A percentile compares a stretch with the other conserved stretches of the same genome.
These are phyloP conservation scores for Blastobasis adustella DNA, from an alignment of 2,888 invertebrate genomes.

Conservation along the genomic window DNA sequence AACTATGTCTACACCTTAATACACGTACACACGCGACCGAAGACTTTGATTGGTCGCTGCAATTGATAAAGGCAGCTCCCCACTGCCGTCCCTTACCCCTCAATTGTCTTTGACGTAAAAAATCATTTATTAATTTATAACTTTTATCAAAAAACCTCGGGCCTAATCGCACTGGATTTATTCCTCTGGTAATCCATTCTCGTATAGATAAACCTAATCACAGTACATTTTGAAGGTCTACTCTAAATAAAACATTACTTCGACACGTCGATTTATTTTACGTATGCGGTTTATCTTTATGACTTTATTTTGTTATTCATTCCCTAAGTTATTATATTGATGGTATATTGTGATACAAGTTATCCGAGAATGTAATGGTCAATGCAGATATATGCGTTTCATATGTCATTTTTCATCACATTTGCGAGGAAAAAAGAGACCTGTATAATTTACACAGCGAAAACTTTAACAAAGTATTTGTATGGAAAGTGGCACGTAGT, in stretches of 20 bases:
- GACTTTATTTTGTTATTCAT: constrained; percentile 20
- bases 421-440: too few relatives aligned
- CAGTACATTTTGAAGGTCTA: constrained; percentile 51
- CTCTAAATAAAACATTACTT: constrained; percentile 21
- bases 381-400: too few relatives aligned
- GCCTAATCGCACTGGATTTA: constrained; percentile 51
- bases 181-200: constrained; percentile 33
- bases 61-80: not conserved
- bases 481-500: too few relatives aligned
- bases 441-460: too few relatives aligned
- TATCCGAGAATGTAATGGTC: too few relatives aligned
- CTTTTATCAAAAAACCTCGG: constrained; percentile 46
- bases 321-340: too few relatives aligned
- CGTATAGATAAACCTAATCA: constrained; percentile 53
- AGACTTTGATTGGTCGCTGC: constrained; percentile 14
- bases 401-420: too few relatives aligned
- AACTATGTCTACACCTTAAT: not conserved
- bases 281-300: constrained; percentile 27
- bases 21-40: constrained; percentile 12
- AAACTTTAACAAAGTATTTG: too few relatives aligned
- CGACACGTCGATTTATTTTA: too few relatives aligned
- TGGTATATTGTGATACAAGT: too few relatives aligned
- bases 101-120: not conserved
- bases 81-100: not conserved
- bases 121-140: constrained; percentile 1